These are phyloP conservation scores for Nemapogon koenigi DNA, from an alignment of 2,888 invertebrate genomes.

Conservation along the genomic window DNA sequence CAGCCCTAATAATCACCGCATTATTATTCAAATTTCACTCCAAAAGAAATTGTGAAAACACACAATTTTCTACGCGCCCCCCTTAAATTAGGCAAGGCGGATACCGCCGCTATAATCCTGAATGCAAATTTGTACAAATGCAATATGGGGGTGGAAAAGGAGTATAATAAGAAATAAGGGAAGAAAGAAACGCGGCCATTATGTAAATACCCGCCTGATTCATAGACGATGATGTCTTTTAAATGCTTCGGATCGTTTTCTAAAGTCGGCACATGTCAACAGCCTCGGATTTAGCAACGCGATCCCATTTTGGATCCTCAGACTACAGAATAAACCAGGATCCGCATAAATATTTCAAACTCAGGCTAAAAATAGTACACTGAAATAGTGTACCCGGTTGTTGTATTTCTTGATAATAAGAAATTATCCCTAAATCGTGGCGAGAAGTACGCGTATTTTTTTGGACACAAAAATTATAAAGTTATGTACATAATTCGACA, in stretches of 20 bases:
- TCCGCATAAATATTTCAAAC: no score
- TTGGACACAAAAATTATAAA: no score
- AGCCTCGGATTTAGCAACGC: no score
- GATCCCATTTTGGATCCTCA: no score
- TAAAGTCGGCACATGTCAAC: constrained; percentile 1
- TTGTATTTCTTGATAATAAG: no score
- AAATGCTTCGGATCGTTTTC: constrained; percentile 12
- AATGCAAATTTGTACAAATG: constrained; percentile 27
- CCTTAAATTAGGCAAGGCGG: constrained; percentile 25
- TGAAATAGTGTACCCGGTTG: no score
- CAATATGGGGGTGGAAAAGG: constrained; percentile 11
- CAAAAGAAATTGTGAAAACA: constrained; percentile 11
- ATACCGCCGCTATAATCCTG: constrained; percentile 23
- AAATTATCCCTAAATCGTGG: no score
- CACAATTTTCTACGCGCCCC: constrained; percentile 14
- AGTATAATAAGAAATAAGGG: constrained; percentile 12
- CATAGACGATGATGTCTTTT: constrained; percentile 11
- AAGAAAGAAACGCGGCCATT: constrained; percentile 11
- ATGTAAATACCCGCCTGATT: constrained; percentile 11
- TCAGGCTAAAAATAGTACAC: no score
- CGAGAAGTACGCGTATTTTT: no score
- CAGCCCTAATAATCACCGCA: constrained; percentile 9
- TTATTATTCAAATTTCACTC: constrained; percentile 11
- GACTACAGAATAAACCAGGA: no score
- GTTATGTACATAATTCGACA: no score